A percentile compares a stretch with the other conserved stretches of the same genome.
Evolutionary conservation across 2,113 vertebrate species (phyloP).

Genomic region (Podiceps cristatus): DNA sequence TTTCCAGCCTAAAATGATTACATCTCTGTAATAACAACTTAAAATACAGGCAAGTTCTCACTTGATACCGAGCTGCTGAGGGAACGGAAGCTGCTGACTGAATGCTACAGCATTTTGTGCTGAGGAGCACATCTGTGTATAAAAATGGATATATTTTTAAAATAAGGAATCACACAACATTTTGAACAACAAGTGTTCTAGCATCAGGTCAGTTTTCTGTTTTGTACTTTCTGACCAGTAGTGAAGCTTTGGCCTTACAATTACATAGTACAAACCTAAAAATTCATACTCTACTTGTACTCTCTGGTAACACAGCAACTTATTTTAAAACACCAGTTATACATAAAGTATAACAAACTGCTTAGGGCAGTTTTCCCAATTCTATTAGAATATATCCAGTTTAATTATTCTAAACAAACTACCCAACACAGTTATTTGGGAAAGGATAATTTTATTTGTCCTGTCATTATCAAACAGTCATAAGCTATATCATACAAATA

Average conservation of each 20-base stretch:
- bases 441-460: not conserved
- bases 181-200: not conserved
- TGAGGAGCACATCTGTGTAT: not conserved
- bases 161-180: not conserved
- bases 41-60: not conserved
- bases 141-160: not conserved
- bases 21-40: not conserved
- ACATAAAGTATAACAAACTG: not conserved
- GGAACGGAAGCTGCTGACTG: not conserved
- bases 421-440: not conserved
- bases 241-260: not conserved
- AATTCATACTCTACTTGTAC: not conserved
- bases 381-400: not conserved
- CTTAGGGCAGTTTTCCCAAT: not conserved
- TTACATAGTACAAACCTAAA: not conserved
- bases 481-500: not conserved
- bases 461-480: not conserved
- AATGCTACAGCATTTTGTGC: not conserved
- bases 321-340: not conserved
- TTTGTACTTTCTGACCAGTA: not conserved
- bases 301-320: not conserved
- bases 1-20: not conserved
- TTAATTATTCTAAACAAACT: not conserved
- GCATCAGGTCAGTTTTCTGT: not conserved
- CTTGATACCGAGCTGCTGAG: not conserved